phyloP scores from a whole-genome alignment of 1,140 invertebrate species.

The Lordiphosa mommai region DNA sequence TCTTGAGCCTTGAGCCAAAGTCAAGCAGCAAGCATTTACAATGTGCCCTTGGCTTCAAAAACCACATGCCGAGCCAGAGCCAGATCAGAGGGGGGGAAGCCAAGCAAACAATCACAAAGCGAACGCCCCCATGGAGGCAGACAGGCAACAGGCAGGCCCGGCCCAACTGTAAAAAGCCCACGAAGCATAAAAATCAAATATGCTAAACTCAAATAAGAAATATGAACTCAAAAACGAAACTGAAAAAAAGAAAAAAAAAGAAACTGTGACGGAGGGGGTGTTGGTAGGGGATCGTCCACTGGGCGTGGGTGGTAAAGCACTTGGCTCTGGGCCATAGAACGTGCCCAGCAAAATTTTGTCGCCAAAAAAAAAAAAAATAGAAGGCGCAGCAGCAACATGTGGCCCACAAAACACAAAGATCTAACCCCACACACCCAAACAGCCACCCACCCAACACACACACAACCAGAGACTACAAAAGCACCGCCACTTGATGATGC shows the following conservation, averaged over 20 bases:
- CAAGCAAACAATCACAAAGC: conserved; percentile 7
- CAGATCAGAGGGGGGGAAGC: conserved; percentile 14
- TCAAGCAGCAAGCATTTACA: no score
- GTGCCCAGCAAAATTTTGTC: conserved; percentile 60
- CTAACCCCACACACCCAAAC: background rate
- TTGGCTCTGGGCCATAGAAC: conserved; percentile 69
- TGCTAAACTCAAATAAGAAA: conserved; percentile 72
- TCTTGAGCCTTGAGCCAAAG: conserved; percentile 46
- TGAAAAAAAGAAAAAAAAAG: conserved; percentile 36
- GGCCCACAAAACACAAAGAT: conserved; percentile 25
- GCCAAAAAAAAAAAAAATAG: conserved; percentile 38
- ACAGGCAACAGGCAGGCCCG: conserved; percentile 33
- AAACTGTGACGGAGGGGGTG: conserved; percentile 14
- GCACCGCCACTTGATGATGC: background rate
- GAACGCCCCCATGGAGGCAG: conserved; percentile 45
- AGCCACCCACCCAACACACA: background rate
- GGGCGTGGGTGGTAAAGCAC: conserved; percentile 44
- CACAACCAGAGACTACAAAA: background rate
- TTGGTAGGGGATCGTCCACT: conserved; percentile 8
- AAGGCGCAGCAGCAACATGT: conserved; percentile 71
- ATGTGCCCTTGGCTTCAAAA: conserved; percentile 61
- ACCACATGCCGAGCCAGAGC: conserved; percentile 1
- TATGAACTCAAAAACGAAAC: conserved; percentile 59
- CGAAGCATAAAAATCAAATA: conserved; percentile 75
- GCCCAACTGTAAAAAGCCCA: conserved; percentile 76